phyloP scores from a whole-genome alignment of 2,888 invertebrate species.

The Leucozona laternaria region DNA sequence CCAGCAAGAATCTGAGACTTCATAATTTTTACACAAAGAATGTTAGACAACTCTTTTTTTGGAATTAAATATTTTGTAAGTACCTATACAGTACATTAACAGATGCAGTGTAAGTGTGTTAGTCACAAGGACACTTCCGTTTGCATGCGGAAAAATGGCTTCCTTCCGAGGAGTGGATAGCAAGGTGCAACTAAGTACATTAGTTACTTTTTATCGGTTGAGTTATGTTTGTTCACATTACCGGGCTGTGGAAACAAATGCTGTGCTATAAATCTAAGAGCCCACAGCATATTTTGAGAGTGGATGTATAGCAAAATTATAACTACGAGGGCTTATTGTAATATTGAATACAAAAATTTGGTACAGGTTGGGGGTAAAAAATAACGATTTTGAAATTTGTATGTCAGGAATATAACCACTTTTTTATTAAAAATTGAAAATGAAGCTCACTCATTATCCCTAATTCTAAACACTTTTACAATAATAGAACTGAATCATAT shows the following conservation, averaged over 20 bases:
- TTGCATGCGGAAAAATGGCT: slow-evolving; percentile 24
- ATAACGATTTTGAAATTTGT: no score
- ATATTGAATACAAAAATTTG: no score
- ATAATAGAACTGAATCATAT: no score
- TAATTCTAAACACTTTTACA: no score
- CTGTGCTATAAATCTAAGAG: no score
- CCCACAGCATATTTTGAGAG: no score
- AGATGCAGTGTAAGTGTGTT: neutral
- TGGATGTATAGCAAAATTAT: no score
- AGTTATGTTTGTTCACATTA: neutral
- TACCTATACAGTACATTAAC: neutral
- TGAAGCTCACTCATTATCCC: no score
- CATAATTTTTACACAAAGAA: slow-evolving; percentile 2
- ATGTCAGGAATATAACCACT: no score
- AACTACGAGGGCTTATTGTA: no score
- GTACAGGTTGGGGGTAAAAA: no score
- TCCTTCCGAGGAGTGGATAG: slow-evolving; percentile 45
- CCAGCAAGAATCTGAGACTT: neutral
- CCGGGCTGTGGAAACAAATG: neutral
- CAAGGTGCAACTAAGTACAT: slow-evolving; percentile 23
- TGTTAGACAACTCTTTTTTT: neutral
- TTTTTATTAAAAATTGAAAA: no score
- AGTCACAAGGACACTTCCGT: slow-evolving; percentile 7
- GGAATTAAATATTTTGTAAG: neutral
- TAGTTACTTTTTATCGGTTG: slow-evolving; percentile 26